A percentile compares a stretch with the other conserved stretches of the same genome.
Conservation (phyloP, 2,888 invertebrate genomes). For the Xylota sylvarum region DNA sequence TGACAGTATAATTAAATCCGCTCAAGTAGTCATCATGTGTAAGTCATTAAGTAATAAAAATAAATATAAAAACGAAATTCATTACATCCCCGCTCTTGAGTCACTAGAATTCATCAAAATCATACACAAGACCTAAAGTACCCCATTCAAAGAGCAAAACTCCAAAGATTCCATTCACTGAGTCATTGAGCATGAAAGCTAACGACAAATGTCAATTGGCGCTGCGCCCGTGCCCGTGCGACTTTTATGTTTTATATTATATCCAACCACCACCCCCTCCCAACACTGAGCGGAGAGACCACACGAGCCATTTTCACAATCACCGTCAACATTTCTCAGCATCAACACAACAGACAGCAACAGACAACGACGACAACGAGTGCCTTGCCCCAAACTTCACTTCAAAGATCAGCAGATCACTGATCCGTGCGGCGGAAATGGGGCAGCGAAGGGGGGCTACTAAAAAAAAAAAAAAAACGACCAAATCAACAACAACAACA, state of each 20-base stretch:
- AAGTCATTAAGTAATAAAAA: constrained; percentile 44
- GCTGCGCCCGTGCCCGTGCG: constrained; percentile 57
- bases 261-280: constrained; percentile 15
- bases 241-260: constrained; percentile 46
- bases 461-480: constrained; percentile 27
- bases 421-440: constrained; percentile 73
- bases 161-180: constrained; percentile 51
- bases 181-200: constrained; percentile 56
- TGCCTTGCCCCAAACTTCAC: constrained; percentile 70
- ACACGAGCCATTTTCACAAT: constrained; percentile 74
- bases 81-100: constrained; percentile 32
- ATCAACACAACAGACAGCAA: constrained; percentile 63
- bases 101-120: constrained; percentile 25
- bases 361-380: constrained; percentile 69
- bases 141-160: constrained; percentile 21
- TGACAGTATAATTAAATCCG: constrained; percentile 16
- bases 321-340: constrained; percentile 70
- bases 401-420: constrained; percentile 72
- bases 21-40: constrained; percentile 44
- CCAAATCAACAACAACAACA: constrained; percentile 22
- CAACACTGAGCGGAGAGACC: constrained; percentile 40
- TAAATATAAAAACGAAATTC: constrained; percentile 28
- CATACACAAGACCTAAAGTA: constrained; percentile 21
- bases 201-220: constrained; percentile 66
- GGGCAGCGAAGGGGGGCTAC: constrained; percentile 41